Percentiles rank a stretch among this genome's conserved stretches.
These are phyloP conservation scores for Mythimna vitellina DNA, from an alignment of 2,888 invertebrate genomes.

Conservation along the genomic window DNA sequence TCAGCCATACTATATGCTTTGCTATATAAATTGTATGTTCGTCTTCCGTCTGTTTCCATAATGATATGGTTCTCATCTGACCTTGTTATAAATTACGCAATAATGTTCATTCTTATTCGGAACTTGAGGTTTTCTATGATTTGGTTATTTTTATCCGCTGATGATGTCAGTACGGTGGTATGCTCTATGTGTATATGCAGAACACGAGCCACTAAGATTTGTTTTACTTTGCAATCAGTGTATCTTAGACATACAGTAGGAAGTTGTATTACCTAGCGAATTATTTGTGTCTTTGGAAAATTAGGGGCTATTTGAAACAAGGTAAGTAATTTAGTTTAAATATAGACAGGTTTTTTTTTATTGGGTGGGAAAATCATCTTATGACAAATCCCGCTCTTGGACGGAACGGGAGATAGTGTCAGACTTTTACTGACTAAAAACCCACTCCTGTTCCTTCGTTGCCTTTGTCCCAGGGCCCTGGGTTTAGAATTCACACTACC, in stretches of 20 bases:
- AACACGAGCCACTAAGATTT: slow-evolving; percentile 8
- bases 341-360: too few species aligned
- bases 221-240: not conserved
- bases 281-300: not conserved
- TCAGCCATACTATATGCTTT: not conserved
- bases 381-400: too few species aligned
- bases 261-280: not conserved
- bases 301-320: not conserved
- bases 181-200: slow-evolving; percentile 27
- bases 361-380: too few species aligned
- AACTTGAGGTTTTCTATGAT: slow-evolving; percentile 30
- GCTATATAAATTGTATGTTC: not conserved
- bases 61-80: not conserved
- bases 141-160: slow-evolving; percentile 21
- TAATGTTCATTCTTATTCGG: slow-evolving; percentile 15
- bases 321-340: too few species aligned
- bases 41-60: slow-evolving; percentile 22
- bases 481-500: too few species aligned
- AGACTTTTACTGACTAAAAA: too few species aligned
- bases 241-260: not conserved
- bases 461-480: too few species aligned
- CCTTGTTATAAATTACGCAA: slow-evolving; percentile 41
- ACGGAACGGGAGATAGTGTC: too few species aligned
- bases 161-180: slow-evolving; percentile 44
- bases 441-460: too few species aligned